phyloP scores from a whole-genome alignment of 2,888 invertebrate species.

The Metellina segmentata region DNA sequence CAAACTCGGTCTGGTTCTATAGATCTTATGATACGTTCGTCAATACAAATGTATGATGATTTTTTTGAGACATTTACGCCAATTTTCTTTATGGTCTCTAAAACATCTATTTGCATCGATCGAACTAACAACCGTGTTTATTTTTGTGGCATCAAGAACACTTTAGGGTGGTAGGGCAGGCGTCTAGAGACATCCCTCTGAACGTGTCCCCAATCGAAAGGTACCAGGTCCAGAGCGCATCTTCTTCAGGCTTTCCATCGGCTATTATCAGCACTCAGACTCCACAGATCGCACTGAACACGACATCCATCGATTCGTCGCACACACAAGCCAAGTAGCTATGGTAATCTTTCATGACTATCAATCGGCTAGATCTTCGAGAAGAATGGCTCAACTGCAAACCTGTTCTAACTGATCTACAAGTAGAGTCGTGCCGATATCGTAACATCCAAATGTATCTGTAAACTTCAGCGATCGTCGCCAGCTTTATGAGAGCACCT shows the following conservation, averaged over 20 bases:
- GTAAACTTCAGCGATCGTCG: no score
- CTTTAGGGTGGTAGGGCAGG: no score
- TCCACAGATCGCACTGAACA: neutral
- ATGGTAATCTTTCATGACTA: neutral
- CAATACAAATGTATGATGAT: no score
- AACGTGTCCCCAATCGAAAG: neutral
- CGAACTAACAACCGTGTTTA: no score
- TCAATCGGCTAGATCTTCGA: neutral
- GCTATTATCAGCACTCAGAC: neutral
- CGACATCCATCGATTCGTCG: neutral
- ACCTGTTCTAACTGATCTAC: neutral
- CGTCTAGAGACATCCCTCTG: neutral
- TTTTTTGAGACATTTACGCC: no score
- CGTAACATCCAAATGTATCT: no score
- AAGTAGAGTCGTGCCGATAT: neutral
- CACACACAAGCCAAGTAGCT: neutral
- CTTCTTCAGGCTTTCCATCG: neutral
- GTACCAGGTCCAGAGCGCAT: neutral
- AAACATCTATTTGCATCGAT: no score
- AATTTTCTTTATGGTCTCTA: no score
- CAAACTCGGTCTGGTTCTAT: no score
- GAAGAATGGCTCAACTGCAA: neutral
- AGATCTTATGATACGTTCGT: no score
- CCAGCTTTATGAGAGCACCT: no score
- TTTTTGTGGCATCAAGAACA: no score